Percentiles rank a stretch among this genome's conserved stretches.
These are phyloP conservation scores for Hirtodrosophila cameraria DNA, from an alignment of 2,888 invertebrate species.

Conservation along the genomic window DNA sequence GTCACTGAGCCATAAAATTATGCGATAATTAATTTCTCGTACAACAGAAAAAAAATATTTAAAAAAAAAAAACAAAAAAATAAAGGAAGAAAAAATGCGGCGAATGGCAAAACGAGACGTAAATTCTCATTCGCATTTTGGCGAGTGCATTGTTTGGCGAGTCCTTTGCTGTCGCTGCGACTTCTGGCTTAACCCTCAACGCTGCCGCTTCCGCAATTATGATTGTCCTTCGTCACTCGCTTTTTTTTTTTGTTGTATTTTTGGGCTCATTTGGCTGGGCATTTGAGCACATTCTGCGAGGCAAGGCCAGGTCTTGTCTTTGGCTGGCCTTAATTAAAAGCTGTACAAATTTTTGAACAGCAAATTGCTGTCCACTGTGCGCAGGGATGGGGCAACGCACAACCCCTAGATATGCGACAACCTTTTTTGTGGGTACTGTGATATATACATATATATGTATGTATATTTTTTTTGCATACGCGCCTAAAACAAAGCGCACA, in stretches of 20 bases:
- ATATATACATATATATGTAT: constrained; percentile 10
- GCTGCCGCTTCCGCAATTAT: constrained; percentile 64
- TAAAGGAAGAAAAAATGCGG: neutral
- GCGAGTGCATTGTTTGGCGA: constrained; percentile 63
- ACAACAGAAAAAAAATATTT: constrained; percentile 22
- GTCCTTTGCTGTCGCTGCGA: neutral
- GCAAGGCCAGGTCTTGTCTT: constrained; percentile 65
- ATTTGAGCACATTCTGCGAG: constrained; percentile 32
- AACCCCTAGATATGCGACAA: constrained; percentile 51
- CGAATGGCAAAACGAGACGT: constrained; percentile 20
- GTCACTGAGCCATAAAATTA: constrained; percentile 82
- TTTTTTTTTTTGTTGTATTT: constrained; percentile 4
- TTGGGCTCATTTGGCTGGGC: constrained; percentile 52
- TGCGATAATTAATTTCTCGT: constrained; percentile 83
- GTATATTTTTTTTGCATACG: constrained; percentile 32
- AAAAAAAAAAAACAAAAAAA: constrained; percentile 1
- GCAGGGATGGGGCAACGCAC: constrained; percentile 13
- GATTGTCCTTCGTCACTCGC: constrained; percentile 76
- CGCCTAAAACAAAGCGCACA: constrained; percentile 74
- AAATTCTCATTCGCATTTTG: constrained; percentile 32
- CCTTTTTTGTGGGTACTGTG: constrained; percentile 30
- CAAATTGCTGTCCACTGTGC: constrained; percentile 38
- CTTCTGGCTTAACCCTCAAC: constrained; percentile 26
- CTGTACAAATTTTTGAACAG: constrained; percentile 66
- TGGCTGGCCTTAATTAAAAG: constrained; percentile 72